Evolutionary conservation across 2,888 invertebrate species (phyloP).

Genomic region (Ariolimax columbianus): DNA sequence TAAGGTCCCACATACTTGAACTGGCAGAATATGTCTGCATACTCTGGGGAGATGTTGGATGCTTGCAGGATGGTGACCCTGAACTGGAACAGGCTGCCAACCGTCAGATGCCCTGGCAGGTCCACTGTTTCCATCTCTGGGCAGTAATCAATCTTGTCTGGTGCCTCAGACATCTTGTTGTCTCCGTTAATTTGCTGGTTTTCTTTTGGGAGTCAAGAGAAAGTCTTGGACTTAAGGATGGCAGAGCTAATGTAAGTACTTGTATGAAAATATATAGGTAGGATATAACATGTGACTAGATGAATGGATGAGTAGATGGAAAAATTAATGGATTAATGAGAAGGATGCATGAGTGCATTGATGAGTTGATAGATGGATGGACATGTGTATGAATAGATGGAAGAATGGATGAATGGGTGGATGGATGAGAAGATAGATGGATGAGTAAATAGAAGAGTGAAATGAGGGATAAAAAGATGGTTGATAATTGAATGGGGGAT

Average conservation of each 20-base stretch:
- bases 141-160: conserved; percentile 53
- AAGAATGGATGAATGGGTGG: too few relatives aligned
- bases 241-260: too few relatives aligned
- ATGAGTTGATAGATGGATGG: not conserved
- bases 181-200: conserved; percentile 26
- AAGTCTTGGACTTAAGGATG: not conserved
- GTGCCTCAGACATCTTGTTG: conserved; percentile 20
- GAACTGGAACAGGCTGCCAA: conserved; percentile 96
- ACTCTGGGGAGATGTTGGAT: conserved; percentile 95
- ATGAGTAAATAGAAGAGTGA: too few relatives aligned
- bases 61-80: conserved; percentile 98
- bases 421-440: too few relatives aligned
- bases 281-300: too few relatives aligned
- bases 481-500: too few relatives aligned
- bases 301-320: too few relatives aligned
- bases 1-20: conserved; percentile 90
- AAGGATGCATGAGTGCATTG: too few relatives aligned
- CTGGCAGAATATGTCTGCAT: conserved; percentile 99
- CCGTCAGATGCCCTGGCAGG: conserved; percentile 89
- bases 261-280: too few relatives aligned
- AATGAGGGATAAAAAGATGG: too few relatives aligned
- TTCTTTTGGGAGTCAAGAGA: not conserved
- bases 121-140: conserved; percentile 69
- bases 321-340: not conserved
- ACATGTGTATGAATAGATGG: not conserved